Evolutionary conservation across 2,888 invertebrate species (phyloP).

Genomic region (Coecobrya sp.): DNA sequence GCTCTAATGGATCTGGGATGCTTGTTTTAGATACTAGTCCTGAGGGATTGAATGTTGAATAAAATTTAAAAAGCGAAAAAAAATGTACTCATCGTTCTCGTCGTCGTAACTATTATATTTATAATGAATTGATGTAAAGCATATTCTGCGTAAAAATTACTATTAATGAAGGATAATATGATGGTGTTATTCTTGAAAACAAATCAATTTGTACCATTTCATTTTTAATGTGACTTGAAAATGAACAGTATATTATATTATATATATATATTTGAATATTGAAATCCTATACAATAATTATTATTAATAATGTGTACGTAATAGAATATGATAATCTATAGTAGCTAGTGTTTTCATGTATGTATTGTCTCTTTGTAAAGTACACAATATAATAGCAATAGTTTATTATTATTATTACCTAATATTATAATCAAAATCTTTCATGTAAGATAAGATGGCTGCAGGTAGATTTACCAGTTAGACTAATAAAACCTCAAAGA

Average conservation of each 20-base stretch:
- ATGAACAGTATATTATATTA: constrained; percentile 80
- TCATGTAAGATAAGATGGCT: constrained; percentile 72
- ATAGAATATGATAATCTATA: constrained; percentile 42
- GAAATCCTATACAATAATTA: constrained; percentile 64
- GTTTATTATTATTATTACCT: constrained; percentile 9
- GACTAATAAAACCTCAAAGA: constrained; percentile 76
- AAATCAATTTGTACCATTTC: constrained; percentile 80
- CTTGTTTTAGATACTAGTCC: constrained; percentile 82
- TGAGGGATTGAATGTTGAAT: constrained; percentile 81
- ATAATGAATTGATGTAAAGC: background rate
- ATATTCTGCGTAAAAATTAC: constrained; percentile 31
- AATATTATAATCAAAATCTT: constrained; percentile 68
- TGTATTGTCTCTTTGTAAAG: constrained; percentile 80
- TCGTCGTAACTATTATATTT: constrained; percentile 5
- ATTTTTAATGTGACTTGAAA: constrained; percentile 82
- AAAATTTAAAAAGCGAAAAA: constrained; percentile 49
- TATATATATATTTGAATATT: constrained; percentile 78
- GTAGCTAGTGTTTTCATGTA: constrained; percentile 74
- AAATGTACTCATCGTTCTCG: constrained; percentile 43
- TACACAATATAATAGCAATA: constrained; percentile 61
- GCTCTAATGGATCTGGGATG: constrained; percentile 81
- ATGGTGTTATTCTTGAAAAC: constrained; percentile 74
- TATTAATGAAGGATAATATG: constrained; percentile 13
- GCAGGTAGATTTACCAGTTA: constrained; percentile 77
- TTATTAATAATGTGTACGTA: constrained; percentile 43